Evolutionary conservation across 2,797 vertebrate species (phyloP).

Genomic region (Rhyacichthys aspro): DNA sequence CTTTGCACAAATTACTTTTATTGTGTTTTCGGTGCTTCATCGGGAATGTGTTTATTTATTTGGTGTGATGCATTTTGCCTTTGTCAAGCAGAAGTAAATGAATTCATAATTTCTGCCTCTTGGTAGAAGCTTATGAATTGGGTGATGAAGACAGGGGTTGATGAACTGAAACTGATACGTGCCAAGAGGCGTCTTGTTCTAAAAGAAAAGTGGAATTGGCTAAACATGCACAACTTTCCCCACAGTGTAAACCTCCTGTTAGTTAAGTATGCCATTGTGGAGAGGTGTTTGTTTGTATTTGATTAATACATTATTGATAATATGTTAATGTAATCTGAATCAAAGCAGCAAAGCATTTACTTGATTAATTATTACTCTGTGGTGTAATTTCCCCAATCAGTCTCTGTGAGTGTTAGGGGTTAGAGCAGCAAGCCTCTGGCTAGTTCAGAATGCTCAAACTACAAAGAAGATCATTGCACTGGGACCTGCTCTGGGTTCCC

Average conservation of each 20-base stretch:
- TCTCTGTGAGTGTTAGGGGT: constrained; percentile 69
- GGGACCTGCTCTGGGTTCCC: constrained; percentile 76
- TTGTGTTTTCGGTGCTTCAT: constrained; percentile 79
- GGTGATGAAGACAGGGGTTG: constrained; percentile 70
- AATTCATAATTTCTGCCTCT: constrained; percentile 71
- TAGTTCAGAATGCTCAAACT: constrained; percentile 74
- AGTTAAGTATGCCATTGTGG: constrained; percentile 70
- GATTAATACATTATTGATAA: constrained; percentile 80
- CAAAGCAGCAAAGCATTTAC: constrained; percentile 72
- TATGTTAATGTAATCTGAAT: constrained; percentile 80
- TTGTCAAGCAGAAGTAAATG: constrained; percentile 78
- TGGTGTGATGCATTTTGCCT: constrained; percentile 60
- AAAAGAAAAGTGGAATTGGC: constrained; percentile 40
- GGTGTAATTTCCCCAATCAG: constrained; percentile 76
- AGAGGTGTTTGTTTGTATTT: constrained; percentile 77
- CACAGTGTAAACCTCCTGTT: constrained; percentile 53
- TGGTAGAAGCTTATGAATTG: constrained; percentile 59
- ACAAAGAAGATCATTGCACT: constrained; percentile 76
- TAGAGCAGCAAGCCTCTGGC: constrained; percentile 76
- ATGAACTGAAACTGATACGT: constrained; percentile 69
- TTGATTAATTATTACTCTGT: constrained; percentile 78
- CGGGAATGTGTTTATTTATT: constrained; percentile 78
- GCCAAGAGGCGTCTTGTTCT: constrained; percentile 51
- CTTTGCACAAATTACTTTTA: constrained; percentile 84
- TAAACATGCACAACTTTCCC: constrained; percentile 52